Evolutionary conservation across 1,140 invertebrate species (phyloP).

Genomic region (Elymnias hypermnestra): DNA sequence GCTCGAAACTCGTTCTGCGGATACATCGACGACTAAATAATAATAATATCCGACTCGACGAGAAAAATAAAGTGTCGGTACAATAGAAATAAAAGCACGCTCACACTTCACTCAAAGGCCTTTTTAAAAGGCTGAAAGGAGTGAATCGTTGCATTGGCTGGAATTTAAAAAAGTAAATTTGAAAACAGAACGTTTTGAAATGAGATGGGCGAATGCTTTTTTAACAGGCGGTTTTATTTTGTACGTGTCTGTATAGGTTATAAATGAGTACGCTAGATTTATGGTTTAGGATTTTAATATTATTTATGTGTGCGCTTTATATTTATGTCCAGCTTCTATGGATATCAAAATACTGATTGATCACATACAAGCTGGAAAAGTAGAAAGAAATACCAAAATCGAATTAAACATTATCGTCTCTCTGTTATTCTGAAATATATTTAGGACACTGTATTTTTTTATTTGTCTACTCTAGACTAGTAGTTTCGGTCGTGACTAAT

Average conservation of each 20-base stretch:
- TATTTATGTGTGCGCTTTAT: too few relatives aligned
- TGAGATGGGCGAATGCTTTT: slow-evolving; percentile 13
- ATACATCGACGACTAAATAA: slow-evolving; percentile 54
- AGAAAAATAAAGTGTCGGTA: slow-evolving; percentile 47
- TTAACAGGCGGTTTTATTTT: background rate
- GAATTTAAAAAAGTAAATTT: slow-evolving; percentile 30
- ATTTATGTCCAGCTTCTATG: too few relatives aligned
- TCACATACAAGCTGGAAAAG: too few relatives aligned
- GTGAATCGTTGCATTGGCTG: slow-evolving; percentile 20
- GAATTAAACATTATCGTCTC: too few relatives aligned
- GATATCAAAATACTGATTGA: too few relatives aligned
- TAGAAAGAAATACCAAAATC: too few relatives aligned
- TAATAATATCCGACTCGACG: slow-evolving; percentile 49
- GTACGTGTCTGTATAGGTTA: background rate
- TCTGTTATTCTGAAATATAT: too few relatives aligned
- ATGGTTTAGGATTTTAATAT: too few relatives aligned
- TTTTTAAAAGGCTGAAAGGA: slow-evolving; percentile 23
- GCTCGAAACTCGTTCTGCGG: slow-evolving; percentile 53
- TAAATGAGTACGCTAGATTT: too few relatives aligned
- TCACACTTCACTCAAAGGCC: slow-evolving; percentile 41
- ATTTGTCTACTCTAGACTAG: too few relatives aligned
- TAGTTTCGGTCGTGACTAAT: too few relatives aligned
- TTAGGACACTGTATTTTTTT: too few relatives aligned
- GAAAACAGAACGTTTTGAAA: slow-evolving; percentile 20
- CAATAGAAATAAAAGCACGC: slow-evolving; percentile 40